Base-by-base conservation (phyloP, 2,888 invertebrate genomes). In the Cyrtodaria siliqua region DNA sequence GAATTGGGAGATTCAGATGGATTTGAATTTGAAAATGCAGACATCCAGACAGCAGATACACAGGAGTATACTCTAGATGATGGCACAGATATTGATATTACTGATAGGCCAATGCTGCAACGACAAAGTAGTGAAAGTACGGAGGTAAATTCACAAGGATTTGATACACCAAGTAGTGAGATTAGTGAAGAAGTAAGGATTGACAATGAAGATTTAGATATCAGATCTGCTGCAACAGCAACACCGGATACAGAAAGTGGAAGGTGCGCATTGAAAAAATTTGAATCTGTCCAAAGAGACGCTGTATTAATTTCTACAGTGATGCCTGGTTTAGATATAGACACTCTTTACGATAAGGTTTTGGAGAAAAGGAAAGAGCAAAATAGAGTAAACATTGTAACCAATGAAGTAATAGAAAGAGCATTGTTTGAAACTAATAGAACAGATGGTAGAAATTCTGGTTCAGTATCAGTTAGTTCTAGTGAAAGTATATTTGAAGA, bases 321-420 rank as follows among this genome's bases (percentile, higher is more conserved):
- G 27, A 56, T 90, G 29, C 73, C 79, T 20, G 60, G 67, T 59
- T 63, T 78, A 33, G 75, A 88, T 76, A 56, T 82, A n/a, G 49
- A 72, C n/a, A 57, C 59, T 20, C 71, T 90, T 24, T 87, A 86
- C 77, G 73, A 86, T 3, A 78, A 80, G 68, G 62, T 90, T 33
- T 64, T 83, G 23, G 72, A 75, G 14, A 71, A 82, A 14, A 78
- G 86, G 62, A 61, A 68, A 26, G 73, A 78, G 49, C 72, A 77
- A 55, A 82, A 88, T 44, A 83, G 89, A 57, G 73, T 90, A 16
- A 86, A 89, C 53, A 60, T 87, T 69, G 87, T 87, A 12, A 86
- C 85, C 18, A 85, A 84, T 72, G 79, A 82, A 53, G 61, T 90
- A 6, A 60, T 89, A 27, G 88, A 89, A 53, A 70, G 66, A 50